Percentiles rank a stretch among this genome's conserved stretches.
Conservation (phyloP, 2,888 invertebrate species). For the Pantelozetes paolii region DNA sequence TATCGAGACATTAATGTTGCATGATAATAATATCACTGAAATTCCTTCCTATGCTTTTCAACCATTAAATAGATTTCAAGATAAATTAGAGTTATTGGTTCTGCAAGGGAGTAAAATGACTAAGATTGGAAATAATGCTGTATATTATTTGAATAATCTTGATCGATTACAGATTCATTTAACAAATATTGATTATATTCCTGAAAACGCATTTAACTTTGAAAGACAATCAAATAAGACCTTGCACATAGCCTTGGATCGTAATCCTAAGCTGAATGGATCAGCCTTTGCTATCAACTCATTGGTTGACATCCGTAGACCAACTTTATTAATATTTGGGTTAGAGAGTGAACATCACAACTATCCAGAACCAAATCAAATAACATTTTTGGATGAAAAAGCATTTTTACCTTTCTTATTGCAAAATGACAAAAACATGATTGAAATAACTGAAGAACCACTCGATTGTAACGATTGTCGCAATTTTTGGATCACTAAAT, state of each 20-base stretch:
- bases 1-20: background rate
- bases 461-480: background rate
- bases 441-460: background rate
- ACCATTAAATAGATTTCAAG: slow-evolving; percentile 20
- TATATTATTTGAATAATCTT: background rate
- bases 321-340: background rate
- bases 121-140: background rate
- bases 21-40: background rate
- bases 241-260: background rate
- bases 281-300: background rate
- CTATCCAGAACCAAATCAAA: no score
- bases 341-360: no score
- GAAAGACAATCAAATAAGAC: background rate
- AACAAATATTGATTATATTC: background rate
- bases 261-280: background rate
- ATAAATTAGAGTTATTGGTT: background rate
- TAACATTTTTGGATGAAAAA: background rate
- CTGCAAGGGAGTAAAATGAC: background rate
- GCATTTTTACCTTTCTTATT: background rate
- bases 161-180: no score
- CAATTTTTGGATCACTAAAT: background rate
- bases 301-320: background rate
- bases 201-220: background rate
- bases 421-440: background rate
- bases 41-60: slow-evolving; percentile 3